Base-by-base conservation (phyloP, 2,113 vertebrate species). In the Tichodroma muraria region DNA sequence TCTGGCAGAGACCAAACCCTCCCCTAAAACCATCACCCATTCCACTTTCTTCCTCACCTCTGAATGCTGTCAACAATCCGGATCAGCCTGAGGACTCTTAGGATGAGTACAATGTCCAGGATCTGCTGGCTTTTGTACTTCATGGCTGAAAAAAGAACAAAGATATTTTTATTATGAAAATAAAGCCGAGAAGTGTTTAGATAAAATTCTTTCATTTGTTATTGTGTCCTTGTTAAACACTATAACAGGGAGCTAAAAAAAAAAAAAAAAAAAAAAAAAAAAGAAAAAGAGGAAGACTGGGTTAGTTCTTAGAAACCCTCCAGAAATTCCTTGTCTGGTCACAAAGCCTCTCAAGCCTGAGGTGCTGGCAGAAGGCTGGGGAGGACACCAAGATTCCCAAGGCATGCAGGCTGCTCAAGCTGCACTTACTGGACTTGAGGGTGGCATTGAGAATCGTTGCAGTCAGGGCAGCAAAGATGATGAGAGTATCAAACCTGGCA, bases 81-180 rank as follows among this genome's bases (percentile, higher is more conserved):
- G 68, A 99, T 93, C 50, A 99, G 98, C 54, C 99, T 93, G 42
- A 99, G 98, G 28, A 99, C 98, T 53, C 99, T 91, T 22, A 99
- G 82, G 95, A 99, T 98, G 92, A 99, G 98, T 85, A 99, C 98
- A 2, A 99, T 99, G 94, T 99, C 99, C 97, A 99, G 97, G 53
- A 99, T 96, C 97, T 99, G 98, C 6, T 98, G 98, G 85, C 98
- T 99, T 84, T 97, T 99, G 94, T 99, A 99, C 10, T 94, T 96
- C 0, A 92, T 97, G 28, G 97, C 99, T 99, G 90, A 57, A 60
- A 78, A 73, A 30, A 50, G 37, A 76, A 93, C 72, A 40, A n/a
- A 44, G 16, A 9, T 15, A 13, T 10, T 47, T 75, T 68, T 12
- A 4, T 42, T 28, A 40, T 3, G 11, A 63, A 59, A 93, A 69